Evolutionary conservation across 2,113 vertebrate species (phyloP).

Genomic region (Rhinoptilus africanus): DNA sequence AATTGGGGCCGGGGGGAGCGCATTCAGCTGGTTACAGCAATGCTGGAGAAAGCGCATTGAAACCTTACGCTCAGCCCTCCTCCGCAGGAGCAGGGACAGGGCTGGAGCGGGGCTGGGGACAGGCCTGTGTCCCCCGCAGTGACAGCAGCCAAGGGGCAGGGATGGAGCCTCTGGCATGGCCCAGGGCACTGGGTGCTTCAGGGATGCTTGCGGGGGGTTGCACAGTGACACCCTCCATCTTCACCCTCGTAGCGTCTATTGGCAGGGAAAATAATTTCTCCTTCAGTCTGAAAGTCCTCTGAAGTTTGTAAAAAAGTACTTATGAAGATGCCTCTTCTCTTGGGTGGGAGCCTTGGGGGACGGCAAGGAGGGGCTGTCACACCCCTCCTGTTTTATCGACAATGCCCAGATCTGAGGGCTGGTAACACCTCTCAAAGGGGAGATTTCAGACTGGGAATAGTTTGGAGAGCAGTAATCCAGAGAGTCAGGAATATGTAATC

Average conservation of each 20-base stretch:
- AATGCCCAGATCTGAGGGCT: background rate
- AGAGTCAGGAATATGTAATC: background rate
- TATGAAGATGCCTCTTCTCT: rapidly evolving
- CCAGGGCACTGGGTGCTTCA: background rate
- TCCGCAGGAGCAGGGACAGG: background rate
- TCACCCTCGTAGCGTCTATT: background rate
- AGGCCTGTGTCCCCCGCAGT: too few species aligned
- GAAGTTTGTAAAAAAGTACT: background rate
- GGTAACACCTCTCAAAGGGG: background rate
- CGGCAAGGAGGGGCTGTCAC: background rate
- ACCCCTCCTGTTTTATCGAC: background rate
- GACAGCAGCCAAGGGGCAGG: background rate
- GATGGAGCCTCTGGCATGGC: background rate
- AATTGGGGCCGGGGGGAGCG: background rate
- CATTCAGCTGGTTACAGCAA: background rate
- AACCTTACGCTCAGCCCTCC: background rate
- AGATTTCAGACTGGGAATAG: background rate
- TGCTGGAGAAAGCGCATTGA: background rate
- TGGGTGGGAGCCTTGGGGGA: background rate
- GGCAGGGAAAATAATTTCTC: background rate
- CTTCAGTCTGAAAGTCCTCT: background rate
- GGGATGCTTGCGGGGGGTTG: background rate
- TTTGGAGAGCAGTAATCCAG: background rate
- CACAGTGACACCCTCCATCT: rapidly evolving
- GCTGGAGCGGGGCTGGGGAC: background rate